phyloP scores from a whole-genome alignment of 2,113 vertebrate species.

The Syngnathus typhle region DNA sequence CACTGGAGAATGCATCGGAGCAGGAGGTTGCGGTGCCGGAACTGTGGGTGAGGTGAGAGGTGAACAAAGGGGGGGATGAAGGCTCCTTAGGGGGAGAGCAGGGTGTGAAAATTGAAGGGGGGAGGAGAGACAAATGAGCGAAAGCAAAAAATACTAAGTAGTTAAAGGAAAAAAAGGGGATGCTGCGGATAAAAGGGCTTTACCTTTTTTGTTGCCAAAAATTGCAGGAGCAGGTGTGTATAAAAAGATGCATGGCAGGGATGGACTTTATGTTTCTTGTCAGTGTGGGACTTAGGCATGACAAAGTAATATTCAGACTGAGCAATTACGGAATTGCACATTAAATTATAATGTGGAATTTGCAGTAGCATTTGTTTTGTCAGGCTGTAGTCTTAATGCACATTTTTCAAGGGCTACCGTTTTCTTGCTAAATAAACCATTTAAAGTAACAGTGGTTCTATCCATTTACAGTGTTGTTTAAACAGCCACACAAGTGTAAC shows the following conservation, averaged over 20 bases:
- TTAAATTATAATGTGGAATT: too few species aligned
- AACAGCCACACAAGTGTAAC: background rate
- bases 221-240: too few species aligned
- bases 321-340: too few species aligned
- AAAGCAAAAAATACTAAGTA: background rate
- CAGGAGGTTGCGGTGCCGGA: conserved; percentile 41
- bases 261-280: too few species aligned
- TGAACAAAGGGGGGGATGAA: background rate
- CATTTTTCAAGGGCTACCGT: background rate
- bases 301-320: too few species aligned
- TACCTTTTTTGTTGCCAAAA: too few species aligned
- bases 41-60: conserved; percentile 44
- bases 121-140: background rate
- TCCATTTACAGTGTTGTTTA: background rate
- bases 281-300: too few species aligned
- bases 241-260: too few species aligned
- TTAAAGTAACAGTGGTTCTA: background rate
- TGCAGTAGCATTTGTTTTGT: too few species aligned
- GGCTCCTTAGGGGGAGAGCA: background rate
- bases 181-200: background rate
- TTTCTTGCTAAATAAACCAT: background rate
- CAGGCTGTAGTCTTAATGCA: too few species aligned
- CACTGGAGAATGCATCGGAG: conserved; percentile 55
- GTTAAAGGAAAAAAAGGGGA: background rate
- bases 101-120: background rate